These are phyloP conservation scores for Alcis repandata DNA, from an alignment of 2,888 invertebrate genomes.

Conservation along the genomic window DNA sequence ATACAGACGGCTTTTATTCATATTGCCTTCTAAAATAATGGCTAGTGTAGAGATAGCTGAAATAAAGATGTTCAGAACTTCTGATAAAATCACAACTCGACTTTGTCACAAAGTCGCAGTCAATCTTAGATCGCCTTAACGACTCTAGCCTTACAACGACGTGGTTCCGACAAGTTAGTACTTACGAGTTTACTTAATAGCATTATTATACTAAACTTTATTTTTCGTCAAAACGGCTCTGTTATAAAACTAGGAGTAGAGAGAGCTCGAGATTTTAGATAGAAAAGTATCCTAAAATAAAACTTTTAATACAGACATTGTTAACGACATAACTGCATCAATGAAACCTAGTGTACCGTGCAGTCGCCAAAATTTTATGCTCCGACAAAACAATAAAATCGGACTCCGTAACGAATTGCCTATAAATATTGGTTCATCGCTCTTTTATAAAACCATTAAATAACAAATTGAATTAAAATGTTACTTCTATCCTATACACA, in stretches of 20 bases:
- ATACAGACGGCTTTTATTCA: no score
- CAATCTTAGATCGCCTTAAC: constrained; percentile 30
- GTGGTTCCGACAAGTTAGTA: constrained; percentile 20
- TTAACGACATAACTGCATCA: constrained; percentile 38
- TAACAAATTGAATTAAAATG: constrained; percentile 46
- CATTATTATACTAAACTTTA: not conserved
- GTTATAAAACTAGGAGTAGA: not conserved
- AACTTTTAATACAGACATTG: constrained; percentile 24
- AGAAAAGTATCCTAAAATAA: not conserved
- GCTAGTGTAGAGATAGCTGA: no score
- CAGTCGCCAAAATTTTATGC: constrained; percentile 52
- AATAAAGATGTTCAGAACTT: no score
- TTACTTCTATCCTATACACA: constrained; percentile 23
- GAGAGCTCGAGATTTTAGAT: not conserved
- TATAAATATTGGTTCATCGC: constrained; percentile 57
- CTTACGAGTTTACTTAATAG: not conserved
- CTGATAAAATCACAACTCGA: no score
- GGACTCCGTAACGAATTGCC: constrained; percentile 53
- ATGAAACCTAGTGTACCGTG: constrained; percentile 48
- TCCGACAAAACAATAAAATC: constrained; percentile 60
- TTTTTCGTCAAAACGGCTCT: not conserved
- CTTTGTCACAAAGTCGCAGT: constrained; percentile 3
- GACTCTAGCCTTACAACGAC: constrained; percentile 28
- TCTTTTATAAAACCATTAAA: constrained; percentile 48
- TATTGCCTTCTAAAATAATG: no score